Base-by-base conservation (phyloP, 2,797 vertebrate genomes). In the Sphaeramia orbicularis region DNA sequence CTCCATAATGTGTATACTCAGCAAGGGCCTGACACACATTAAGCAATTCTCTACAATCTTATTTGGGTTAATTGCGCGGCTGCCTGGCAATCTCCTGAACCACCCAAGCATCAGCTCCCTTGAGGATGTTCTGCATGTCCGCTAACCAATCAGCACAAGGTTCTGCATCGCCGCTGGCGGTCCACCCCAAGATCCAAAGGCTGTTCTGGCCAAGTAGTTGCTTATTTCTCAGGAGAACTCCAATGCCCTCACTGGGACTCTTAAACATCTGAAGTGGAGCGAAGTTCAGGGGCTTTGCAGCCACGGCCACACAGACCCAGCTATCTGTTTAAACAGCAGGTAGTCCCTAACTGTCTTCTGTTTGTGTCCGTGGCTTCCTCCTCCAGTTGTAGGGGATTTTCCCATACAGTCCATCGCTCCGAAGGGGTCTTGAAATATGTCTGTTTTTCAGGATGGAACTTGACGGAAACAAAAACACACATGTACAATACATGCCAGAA, bases 271-370 rank as follows among this genome's bases (percentile, higher is more conserved):
- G 78, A 92, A 86, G 84, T 85, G 73, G 82, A 90, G 83, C 74
- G 54, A 78, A 84, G 86, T 86, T 88, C 82, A 84, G 83, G 84
- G 86, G 80, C 73, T 49, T 43, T 76, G 80, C 75, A 77, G 68
- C 70, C 63, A 7, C 1, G 54, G 75, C 86, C 81, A 82, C 82
- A 86, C 76, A 85, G 74, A 62, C 72, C 85, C 73, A 55, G 71
- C 80, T 88, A 91, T 93, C 91, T 92, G 87, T 91, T 93, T 90
- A 85, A 93, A 93, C 86, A 92, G 89, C 90, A 92, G 91, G 91
- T 91, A 90, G 89, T 83, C 83, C 81, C 86, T 72, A 78, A 57
- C 74, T 74, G 80, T 86, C 83, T 57, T 72, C 78, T 90, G 86
- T 87, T 86, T 92, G 90, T 84, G 79, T 92, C 87, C 57, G 10